Evolutionary conservation across 2,888 invertebrate species (phyloP).

Genomic region (Hesperia comma): DNA sequence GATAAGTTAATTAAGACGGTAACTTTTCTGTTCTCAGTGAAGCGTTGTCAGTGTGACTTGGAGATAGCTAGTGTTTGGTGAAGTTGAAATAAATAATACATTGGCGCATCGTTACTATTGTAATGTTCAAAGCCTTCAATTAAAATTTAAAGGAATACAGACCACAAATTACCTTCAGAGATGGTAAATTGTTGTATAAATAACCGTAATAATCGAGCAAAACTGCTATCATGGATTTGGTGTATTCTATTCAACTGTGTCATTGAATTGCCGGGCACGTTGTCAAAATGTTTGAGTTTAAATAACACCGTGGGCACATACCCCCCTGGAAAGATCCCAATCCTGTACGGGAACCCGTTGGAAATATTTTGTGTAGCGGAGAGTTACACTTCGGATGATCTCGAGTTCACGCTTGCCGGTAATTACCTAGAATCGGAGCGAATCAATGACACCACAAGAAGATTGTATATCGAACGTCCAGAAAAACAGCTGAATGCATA

Average conservation of each 20-base stretch:
- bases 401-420: constrained; percentile 66
- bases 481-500: constrained; percentile 79
- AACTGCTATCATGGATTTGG: constrained; percentile 68
- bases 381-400: constrained; percentile 63
- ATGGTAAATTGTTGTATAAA: constrained; percentile 64
- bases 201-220: constrained; percentile 56
- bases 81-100: too few relatives aligned
- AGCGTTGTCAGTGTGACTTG: too few relatives aligned
- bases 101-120: too few relatives aligned
- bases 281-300: constrained; percentile 62
- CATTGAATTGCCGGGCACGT: constrained; percentile 66
- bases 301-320: constrained; percentile 66
- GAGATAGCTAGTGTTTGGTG: too few relatives aligned
- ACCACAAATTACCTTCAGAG: constrained; percentile 48
- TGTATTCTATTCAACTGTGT: constrained; percentile 66
- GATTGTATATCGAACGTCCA: constrained; percentile 81
- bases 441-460: constrained; percentile 86
- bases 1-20: not conserved
- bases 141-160: too few relatives aligned
- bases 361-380: constrained; percentile 86
- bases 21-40: too few relatives aligned
- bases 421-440: constrained; percentile 63
- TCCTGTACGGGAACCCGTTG: constrained; percentile 85
- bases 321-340: constrained; percentile 83
- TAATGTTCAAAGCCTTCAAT: too few relatives aligned